Conservation (phyloP, 2,797 vertebrate genomes). For the Lindbergichthys nudifrons region DNA sequence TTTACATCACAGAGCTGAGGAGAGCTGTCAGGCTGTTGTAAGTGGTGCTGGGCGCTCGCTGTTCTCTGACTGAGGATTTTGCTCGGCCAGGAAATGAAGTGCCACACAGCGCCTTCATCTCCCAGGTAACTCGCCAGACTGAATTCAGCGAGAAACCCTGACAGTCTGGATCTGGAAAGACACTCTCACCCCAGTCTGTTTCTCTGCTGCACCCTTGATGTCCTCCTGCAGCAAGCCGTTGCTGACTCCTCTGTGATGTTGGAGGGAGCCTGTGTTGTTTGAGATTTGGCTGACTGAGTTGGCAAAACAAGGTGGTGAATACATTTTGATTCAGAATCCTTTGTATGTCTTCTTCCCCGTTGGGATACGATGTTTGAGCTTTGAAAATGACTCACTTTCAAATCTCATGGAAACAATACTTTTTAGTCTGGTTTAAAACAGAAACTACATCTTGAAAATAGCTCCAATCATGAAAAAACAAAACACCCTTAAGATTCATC, state of each 20-base stretch:
- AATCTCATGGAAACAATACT: slow-evolving; percentile 78
- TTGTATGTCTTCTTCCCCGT: slow-evolving; percentile 73
- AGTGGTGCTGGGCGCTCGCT: slow-evolving; percentile 55
- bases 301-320: slow-evolving; percentile 83
- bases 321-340: slow-evolving; percentile 78
- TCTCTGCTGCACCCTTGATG: slow-evolving; percentile 78
- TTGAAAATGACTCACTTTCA: slow-evolving; percentile 81
- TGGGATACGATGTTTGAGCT: slow-evolving; percentile 75
- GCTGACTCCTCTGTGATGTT: slow-evolving; percentile 79
- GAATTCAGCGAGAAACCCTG: slow-evolving; percentile 72
- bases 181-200: slow-evolving; percentile 76
- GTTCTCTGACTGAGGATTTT: slow-evolving; percentile 64
- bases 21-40: slow-evolving; percentile 74
- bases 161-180: slow-evolving; percentile 78
- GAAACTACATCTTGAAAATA: slow-evolving; percentile 78
- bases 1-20: slow-evolving; percentile 79
- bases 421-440: slow-evolving; percentile 74
- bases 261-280: slow-evolving; percentile 81
- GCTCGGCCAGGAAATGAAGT: slow-evolving; percentile 79
- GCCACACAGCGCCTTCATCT: slow-evolving; percentile 77
- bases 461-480: slow-evolving; percentile 74
- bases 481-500: slow-evolving; percentile 79
- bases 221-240: slow-evolving; percentile 74
- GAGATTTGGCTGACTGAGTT: slow-evolving; percentile 83
- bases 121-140: slow-evolving; percentile 72